Evolutionary conservation across 2,797 vertebrate genomes (phyloP).

Genomic region (Eleutherodactylus coqui): DNA sequence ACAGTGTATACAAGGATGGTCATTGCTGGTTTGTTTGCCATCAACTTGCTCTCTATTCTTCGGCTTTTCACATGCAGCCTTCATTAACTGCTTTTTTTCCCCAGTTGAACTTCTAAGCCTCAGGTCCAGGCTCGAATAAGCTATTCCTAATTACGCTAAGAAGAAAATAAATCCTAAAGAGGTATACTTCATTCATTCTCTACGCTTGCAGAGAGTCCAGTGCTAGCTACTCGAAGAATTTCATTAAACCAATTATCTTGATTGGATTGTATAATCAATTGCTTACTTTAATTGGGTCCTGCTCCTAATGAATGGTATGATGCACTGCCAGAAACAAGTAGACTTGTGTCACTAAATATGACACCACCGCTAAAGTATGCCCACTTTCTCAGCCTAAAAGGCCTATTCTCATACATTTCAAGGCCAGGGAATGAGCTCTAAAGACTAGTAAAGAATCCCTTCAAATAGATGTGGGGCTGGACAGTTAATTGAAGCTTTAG

Average conservation of each 20-base stretch:
- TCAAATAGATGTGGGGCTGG: slow-evolving; percentile 77
- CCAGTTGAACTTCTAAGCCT: slow-evolving; percentile 66
- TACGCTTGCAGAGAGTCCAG: slow-evolving; percentile 70
- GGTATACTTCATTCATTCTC: slow-evolving; percentile 72
- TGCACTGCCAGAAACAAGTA: slow-evolving; percentile 79
- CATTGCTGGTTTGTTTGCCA: slow-evolving; percentile 72
- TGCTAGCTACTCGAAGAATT: slow-evolving; percentile 72
- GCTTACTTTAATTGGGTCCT: slow-evolving; percentile 81
- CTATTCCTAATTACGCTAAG: slow-evolving; percentile 73
- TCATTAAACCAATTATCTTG: slow-evolving; percentile 89
- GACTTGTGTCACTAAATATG: slow-evolving; percentile 83
- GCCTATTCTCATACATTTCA: slow-evolving; percentile 74
- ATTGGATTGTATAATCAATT: slow-evolving; percentile 84
- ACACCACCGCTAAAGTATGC: slow-evolving; percentile 82
- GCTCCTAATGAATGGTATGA: slow-evolving; percentile 73
- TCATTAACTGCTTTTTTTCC: slow-evolving; percentile 69
- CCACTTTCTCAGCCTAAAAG: slow-evolving; percentile 69
- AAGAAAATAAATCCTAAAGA: slow-evolving; percentile 68
- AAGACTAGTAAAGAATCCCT: slow-evolving; percentile 77
- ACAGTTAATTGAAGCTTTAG: slow-evolving; percentile 74
- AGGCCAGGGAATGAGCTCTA: slow-evolving; percentile 66
- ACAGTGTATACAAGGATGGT: slow-evolving; percentile 61
- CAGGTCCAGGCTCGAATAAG: slow-evolving; percentile 67
- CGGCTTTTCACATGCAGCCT: slow-evolving; percentile 70
- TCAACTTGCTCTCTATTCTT: slow-evolving; percentile 72